Base-by-base conservation (phyloP, 1,140 invertebrate genomes). In the Protaetia brevitarsis region DNA sequence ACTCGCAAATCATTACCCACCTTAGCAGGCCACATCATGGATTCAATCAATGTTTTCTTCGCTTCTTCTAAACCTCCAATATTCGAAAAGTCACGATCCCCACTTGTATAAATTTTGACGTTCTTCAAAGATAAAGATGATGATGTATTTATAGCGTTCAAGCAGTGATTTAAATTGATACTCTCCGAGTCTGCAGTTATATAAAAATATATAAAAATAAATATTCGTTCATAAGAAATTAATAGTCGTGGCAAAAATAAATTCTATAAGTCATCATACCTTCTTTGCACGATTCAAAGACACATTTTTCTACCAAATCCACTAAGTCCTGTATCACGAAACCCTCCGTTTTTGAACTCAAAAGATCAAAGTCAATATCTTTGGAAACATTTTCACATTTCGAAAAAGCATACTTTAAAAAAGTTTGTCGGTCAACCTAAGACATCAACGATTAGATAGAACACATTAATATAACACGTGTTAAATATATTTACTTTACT, bases 1-100 rank as follows among this genome's bases (percentile, higher is more conserved):
- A 51, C 10, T 51, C 21, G 1, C 27, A 30, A 21, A 21, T 64
- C 23, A 29, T 23, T 23, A 1, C 66, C 77, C 77, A 92, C 90
- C 83, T 90, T 88, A 11, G 87, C 80, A 2, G 95, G 95, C 94
- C 94, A 96, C 65, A 91, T 84, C 45, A 97, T 81, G 59, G 88
- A 87, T 80, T 96, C 90, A 4, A 85, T 84, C 0, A 97, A 78
- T 8, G 83, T 82, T 66, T 83, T 82, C 75, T 95, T 96, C 0
- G 91, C 87, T 3, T 87, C 79, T 0, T 79, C 74, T 65, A 97
- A 77, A 0, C 95, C 95, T 2, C 94, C 95, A 13, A 96, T 84
- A 70, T 89, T 83, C 0, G 82, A 80, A 88, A 91, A 94, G 45
- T 82, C 81, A 63, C 86, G 81, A 7, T 83, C 82, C 2, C 79